Conservation (phyloP, 2,888 invertebrate genomes). For the Neoaliturus tenellus region DNA sequence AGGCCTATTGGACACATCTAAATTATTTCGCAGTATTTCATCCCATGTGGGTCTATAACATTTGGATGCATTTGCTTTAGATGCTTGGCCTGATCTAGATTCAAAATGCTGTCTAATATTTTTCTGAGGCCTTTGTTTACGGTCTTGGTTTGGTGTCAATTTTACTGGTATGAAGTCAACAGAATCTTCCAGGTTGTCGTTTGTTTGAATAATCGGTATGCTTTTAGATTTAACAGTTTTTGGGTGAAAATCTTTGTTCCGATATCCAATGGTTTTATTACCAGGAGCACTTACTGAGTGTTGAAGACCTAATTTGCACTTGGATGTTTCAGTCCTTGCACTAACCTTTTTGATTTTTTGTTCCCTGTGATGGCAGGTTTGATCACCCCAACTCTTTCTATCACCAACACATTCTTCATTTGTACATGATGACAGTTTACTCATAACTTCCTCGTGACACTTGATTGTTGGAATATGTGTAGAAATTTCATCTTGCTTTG, state of each 20-base stretch:
- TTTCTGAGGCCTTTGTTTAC: slow-evolving; percentile 19
- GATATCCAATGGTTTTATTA: background rate
- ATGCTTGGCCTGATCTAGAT: background rate
- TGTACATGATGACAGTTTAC: slow-evolving; percentile 1
- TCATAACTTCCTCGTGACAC: slow-evolving; percentile 42
- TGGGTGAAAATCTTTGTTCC: background rate
- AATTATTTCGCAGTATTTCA: background rate
- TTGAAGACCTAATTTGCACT: background rate
- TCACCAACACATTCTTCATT: slow-evolving; percentile 3
- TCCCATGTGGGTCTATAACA: slow-evolving; percentile 9
- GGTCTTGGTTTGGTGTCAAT: background rate
- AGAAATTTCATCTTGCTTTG: background rate
- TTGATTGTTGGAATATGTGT: slow-evolving; percentile 13
- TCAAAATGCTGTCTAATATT: background rate
- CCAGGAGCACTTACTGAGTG: slow-evolving; percentile 4
- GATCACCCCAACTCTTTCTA: background rate
- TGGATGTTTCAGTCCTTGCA: background rate
- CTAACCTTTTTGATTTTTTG: background rate
- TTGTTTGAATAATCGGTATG: background rate
- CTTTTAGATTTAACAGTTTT: slow-evolving; percentile 25
- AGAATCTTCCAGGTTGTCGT: slow-evolving; percentile 6
- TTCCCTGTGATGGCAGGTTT: background rate
- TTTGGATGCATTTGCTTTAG: background rate
- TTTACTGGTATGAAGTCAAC: slow-evolving; percentile 33
- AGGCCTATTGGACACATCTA: background rate